Evolutionary conservation across 2,797 vertebrate genomes (phyloP).

Genomic region (Sebastes wilsoni): DNA sequence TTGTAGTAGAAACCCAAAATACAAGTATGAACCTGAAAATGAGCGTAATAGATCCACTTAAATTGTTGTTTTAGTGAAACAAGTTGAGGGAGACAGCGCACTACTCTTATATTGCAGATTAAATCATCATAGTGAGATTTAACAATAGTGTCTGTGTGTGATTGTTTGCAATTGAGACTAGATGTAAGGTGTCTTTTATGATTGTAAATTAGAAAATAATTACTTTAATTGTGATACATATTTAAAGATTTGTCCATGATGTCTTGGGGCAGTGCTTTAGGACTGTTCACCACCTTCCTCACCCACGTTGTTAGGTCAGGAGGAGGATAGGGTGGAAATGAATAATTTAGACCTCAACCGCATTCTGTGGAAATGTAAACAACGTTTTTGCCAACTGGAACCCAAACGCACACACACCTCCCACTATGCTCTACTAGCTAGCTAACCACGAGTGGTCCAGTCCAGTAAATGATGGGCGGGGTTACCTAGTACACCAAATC

Average conservation of each 20-base stretch:
- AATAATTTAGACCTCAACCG: background rate
- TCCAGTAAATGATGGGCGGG: background rate
- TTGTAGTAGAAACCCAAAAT: too few relatives aligned
- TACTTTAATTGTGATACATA: background rate
- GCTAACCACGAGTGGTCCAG: background rate
- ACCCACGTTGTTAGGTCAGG: background rate
- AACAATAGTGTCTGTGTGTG: background rate
- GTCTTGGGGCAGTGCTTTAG: background rate
- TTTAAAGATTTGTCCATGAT: background rate
- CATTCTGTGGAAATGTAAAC: background rate
- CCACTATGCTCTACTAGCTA: background rate
- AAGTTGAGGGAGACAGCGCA: background rate
- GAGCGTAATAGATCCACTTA: rapidly evolving
- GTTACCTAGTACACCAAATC: background rate
- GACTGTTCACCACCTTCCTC: background rate
- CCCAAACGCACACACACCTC: background rate
- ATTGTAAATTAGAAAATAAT: background rate
- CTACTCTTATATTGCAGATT: background rate
- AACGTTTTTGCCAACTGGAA: background rate
- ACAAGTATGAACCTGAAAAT: too few relatives aligned
- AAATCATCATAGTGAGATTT: background rate
- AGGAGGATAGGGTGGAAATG: background rate
- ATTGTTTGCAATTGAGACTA: background rate
- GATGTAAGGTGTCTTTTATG: background rate
- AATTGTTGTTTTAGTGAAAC: background rate